Conservation (phyloP, 2,797 vertebrate species). For the Dendrocincla fuliginosa region DNA sequence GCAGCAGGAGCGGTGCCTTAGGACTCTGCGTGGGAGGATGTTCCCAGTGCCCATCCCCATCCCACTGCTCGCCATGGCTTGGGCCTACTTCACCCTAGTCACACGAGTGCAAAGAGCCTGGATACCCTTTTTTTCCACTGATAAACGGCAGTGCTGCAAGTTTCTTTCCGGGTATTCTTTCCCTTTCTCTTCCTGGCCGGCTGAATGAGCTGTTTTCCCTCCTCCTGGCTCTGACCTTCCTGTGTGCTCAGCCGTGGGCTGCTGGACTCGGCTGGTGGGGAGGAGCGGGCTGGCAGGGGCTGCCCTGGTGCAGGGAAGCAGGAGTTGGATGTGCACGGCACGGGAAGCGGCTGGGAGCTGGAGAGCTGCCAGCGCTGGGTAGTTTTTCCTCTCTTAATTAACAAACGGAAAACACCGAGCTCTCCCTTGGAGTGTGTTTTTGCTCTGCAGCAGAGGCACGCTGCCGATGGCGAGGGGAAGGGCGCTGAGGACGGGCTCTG, state of each 20-base stretch:
- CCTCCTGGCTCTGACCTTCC: slow-evolving; percentile 35
- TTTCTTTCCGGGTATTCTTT: slow-evolving; percentile 62
- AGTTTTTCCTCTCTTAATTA: slow-evolving; percentile 62
- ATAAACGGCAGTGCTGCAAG: background rate
- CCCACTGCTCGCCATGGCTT: rapidly evolving
- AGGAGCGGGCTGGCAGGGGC: background rate
- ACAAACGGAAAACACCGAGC: slow-evolving; percentile 6
- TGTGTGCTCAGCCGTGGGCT: background rate
- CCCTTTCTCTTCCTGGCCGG: background rate
- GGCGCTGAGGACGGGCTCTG: background rate
- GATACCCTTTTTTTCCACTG: background rate
- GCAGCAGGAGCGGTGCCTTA: background rate
- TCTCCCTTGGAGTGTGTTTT: slow-evolving; percentile 1
- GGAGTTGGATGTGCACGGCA: background rate
- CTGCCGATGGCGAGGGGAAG: background rate
- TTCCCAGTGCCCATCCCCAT: background rate
- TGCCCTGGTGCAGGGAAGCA: background rate
- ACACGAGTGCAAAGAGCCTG: background rate
- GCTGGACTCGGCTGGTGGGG: background rate
- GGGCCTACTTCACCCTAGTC: rapidly evolving
- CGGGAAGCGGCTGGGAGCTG: slow-evolving; percentile 17
- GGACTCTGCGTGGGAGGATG: background rate
- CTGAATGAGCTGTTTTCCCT: slow-evolving; percentile 15
- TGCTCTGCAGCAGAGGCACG: background rate
- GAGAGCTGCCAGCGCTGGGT: background rate